Evolutionary conservation across 2,113 vertebrate species (phyloP).

Genomic region (Caracal caracal): DNA sequence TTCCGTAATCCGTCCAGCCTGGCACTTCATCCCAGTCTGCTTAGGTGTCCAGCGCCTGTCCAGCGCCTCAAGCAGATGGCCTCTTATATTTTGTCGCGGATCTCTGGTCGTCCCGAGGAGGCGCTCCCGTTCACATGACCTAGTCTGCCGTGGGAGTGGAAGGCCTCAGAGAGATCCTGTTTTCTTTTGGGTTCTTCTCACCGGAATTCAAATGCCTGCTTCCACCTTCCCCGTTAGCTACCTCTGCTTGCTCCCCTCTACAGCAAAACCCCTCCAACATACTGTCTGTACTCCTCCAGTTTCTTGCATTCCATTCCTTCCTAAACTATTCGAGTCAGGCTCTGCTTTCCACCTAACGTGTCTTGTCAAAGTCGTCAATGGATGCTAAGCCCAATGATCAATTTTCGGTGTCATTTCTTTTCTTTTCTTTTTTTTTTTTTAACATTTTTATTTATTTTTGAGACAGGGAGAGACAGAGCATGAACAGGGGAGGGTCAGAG

Average conservation of each 20-base stretch:
- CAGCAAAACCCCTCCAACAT: background rate
- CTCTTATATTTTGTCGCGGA: background rate
- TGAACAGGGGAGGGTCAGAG: too few relatives aligned
- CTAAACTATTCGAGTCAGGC: background rate
- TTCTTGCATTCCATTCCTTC: background rate
- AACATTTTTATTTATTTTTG: too few relatives aligned
- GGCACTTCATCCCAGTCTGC: background rate
- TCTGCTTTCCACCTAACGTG: background rate
- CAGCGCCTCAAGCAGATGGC: background rate
- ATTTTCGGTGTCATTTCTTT: background rate
- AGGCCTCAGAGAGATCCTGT: background rate
- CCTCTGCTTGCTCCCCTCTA: background rate
- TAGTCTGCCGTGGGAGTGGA: background rate
- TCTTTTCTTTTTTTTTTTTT: too few relatives aligned
- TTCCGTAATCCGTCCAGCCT: background rate
- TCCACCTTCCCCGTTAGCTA: background rate
- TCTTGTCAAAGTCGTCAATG: background rate
- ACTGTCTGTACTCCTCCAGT: background rate
- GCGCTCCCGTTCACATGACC: background rate
- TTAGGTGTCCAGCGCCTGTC: background rate
- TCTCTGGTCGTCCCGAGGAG: background rate
- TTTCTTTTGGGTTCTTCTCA: background rate
- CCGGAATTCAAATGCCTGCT: background rate
- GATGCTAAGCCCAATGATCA: background rate
- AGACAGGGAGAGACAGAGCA: too few relatives aligned